Conservation (phyloP, 2,797 vertebrate genomes). For the Spea hammondii region DNA sequence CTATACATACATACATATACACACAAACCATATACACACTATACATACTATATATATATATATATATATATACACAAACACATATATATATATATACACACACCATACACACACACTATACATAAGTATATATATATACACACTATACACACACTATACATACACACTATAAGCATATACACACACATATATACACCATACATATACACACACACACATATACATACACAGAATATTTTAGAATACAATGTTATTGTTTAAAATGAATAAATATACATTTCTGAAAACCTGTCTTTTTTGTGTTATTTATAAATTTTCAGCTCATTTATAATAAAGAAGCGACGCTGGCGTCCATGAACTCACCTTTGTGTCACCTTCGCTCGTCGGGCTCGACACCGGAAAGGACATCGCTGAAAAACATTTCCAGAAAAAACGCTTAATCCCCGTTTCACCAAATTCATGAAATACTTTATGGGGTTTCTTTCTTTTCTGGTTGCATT, state of each 20-base stretch:
- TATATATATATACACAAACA: too few relatives aligned
- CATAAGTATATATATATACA: too few relatives aligned
- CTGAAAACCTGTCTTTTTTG: background rate
- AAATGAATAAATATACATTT: background rate
- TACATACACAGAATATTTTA: background rate
- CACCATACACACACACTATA: too few relatives aligned
- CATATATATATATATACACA: too few relatives aligned
- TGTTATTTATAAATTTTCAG: background rate
- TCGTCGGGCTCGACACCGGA: constrained; percentile 66
- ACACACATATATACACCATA: too few relatives aligned
- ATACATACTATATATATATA: too few relatives aligned
- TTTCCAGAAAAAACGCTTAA: background rate
- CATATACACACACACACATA: background rate
- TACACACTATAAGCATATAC: too few relatives aligned
- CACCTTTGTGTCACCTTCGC: constrained; percentile 72
- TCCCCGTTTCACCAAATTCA: background rate
- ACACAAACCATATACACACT: too few relatives aligned
- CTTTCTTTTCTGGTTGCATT: too few relatives aligned
- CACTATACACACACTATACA: too few relatives aligned
- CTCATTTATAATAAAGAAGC: background rate
- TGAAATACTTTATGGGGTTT: background rate
- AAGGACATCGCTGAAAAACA: constrained; percentile 62
- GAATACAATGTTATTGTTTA: background rate
- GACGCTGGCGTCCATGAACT: constrained; percentile 43
- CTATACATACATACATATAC: too few relatives aligned